Evolutionary conservation across 2,797 vertebrate species (phyloP), one percentile per base, ranked within the genome.

Genomic region (Tokudaia muenninki): DNA sequence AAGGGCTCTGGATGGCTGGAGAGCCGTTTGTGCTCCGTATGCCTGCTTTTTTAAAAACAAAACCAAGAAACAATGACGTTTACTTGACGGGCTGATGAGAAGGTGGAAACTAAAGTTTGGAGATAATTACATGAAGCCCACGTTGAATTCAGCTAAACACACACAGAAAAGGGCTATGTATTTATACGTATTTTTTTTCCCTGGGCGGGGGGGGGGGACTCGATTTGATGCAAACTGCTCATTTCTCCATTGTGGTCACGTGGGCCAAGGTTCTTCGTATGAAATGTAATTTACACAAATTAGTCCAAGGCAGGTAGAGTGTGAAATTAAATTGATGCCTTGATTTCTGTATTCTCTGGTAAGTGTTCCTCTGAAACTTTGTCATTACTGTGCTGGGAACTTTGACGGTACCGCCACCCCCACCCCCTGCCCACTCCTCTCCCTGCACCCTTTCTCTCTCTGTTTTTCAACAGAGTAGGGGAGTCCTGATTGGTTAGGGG

Each of bases 271-370:
- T 97, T 97, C 95, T 97, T 97, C 92, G 93, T 97, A 97, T 97
- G 97, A 97, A 98, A 98, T 98, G 97, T 97, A 97, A 97, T 98
- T 98, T 98, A 97, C 97, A 95, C 96, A 97, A 98, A 96, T 98
- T 97, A 98, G 97, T 98, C 97, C 90, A 95, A 97, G 92, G 88
- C 97, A 98, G 97, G 97, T 98, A 98, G 97, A 97, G 97, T 98
- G 97, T 98, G 98, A 98, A 98, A 97, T 98, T 98, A 97, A 98
- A 96, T 97, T 96, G 97, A 98, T 98, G 97, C 97, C 97, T 97
- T 98, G 98, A 98, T 98, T 98, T 98, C 96, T 96, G 96, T 96
- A 97, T 97, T 97, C 96, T 97, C 86, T 92, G 31, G 94, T 90
- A 98, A 98, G 92, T 96, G 93, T 97, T 96, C 96, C 92, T 98